phyloP scores from a whole-genome alignment of 2,797 vertebrate genomes.

The Pagetopsis macropterus region DNA sequence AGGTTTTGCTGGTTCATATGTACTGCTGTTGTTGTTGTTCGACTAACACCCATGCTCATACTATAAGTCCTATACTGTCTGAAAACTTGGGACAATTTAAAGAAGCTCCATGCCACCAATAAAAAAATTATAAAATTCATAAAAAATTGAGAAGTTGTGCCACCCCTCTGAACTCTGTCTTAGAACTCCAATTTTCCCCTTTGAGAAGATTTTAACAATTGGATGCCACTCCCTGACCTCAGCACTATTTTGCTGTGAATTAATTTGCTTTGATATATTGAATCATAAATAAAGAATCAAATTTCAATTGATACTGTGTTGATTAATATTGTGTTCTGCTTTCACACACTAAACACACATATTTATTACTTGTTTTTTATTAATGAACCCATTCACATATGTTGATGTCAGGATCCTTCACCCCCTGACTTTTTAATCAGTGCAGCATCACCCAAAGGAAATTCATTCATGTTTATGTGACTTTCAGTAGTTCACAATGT shows the following conservation, averaged over 20 bases:
- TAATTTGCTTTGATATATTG: constrained; percentile 77
- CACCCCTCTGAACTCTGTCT: constrained; percentile 66
- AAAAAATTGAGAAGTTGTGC: constrained; percentile 60
- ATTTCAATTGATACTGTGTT: constrained; percentile 19
- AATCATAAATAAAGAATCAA: constrained; percentile 66
- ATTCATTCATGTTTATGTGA: constrained; percentile 34
- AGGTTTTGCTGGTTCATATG: constrained; percentile 62
- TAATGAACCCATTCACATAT: no score
- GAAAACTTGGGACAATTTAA: constrained; percentile 78
- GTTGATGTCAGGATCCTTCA: background rate
- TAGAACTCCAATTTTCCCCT: constrained; percentile 55
- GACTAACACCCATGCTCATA: constrained; percentile 55
- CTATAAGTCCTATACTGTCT: constrained; percentile 80
- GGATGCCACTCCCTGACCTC: constrained; percentile 74
- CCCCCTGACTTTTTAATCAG: background rate
- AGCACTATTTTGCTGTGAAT: constrained; percentile 83
- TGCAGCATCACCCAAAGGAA: background rate
- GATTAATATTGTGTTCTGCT: constrained; percentile 1
- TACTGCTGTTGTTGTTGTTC: constrained; percentile 67
- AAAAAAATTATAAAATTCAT: constrained; percentile 32
- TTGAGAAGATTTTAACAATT: constrained; percentile 76
- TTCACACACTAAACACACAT: background rate
- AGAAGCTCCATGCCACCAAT: constrained; percentile 47
- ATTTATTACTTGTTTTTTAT: background rate
- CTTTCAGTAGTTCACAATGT: constrained; percentile 27